Evolutionary conservation across 2,888 invertebrate genomes (phyloP), one percentile per base, ranked within the genome.

Genomic region (Itoplectis maculator): DNA sequence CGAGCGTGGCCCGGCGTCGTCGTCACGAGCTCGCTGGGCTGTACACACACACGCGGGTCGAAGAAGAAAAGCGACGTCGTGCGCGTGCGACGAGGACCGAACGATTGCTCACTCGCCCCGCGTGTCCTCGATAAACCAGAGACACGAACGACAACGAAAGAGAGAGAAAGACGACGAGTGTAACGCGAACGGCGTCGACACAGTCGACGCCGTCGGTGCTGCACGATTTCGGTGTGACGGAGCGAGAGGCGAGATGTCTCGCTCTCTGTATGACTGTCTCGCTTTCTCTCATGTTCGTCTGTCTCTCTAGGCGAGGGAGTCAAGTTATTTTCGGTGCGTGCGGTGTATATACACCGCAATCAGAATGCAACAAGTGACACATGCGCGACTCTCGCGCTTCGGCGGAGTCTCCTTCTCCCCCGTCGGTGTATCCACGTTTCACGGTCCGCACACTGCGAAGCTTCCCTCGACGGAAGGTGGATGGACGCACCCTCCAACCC

Each of bases 321-420:
- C 86, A 84, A 89, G 89, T 88, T 90, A 90, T 90, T 90, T 87
- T 90, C 86, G 88, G 87, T 88, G 83, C 86, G 87, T 88, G 86
- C 88, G 87, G 87, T 86, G 29, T 42, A 76, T 42, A 76, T 72
- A 61, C 54, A 83, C 61, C 87, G 90, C 89, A 88, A 90, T 90
- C 89, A 90, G 88, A 90, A 90, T 90, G 91, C 91, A 90, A 89
- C 90, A 90, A 90, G 90, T 89, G 89, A 89, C 88, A 88, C 88
- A 88, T 84, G 88, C 88, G 65, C 63, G 80, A 40, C 59, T 49
- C 54, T 54, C 56, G n/a, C 51, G 37, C 49, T 29, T 70, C n/a
- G 51, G 61, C 65, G 49, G n/a, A n/a, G n/a, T n/a, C 65, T 51
- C 70, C 70, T 65, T 75, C 20, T 40, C 63, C 63, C 69, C 54